Evolutionary conservation across 2,797 vertebrate species (phyloP), one percentile per base, ranked within the genome.

Genomic region (Epinephelus malabaricus): DNA sequence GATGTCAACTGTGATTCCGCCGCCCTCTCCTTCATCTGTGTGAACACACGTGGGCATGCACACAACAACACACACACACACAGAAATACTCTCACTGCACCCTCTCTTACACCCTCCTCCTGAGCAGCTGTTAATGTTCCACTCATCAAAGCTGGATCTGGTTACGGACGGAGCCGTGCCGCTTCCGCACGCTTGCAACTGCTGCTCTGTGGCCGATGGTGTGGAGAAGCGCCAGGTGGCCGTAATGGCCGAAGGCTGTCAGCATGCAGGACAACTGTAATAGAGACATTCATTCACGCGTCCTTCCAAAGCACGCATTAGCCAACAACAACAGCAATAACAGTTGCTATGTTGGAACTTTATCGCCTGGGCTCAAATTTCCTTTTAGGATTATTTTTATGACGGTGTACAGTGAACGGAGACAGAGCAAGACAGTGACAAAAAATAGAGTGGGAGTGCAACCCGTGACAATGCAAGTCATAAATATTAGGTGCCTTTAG

Each of bases 171-270:
- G 63, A 76, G 84, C 71, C 64, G 21, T 0, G 45, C 50, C 50
- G 43, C 82, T 82, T 79, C 88, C 6, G 14, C 70, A n/a, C 45
- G 9, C 78, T 78, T 58, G 43, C 82, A 80, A 81, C 92, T 88
- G 80, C 19, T 55, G 78, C 79, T 27, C 11, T 0, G 0, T 53
- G 59, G 59, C 64, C 9, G 60, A 70, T 0, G 65, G 76, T 10
- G 34, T 23, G 54, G 78, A 82, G 88, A 78, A 60, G 38, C 67
- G 89, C 84, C 92, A 92, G 90, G 88, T 92, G 92, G 89, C 25
- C 21, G 79, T 34, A 74, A 79, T 12, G 82, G 85, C 66, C 30
- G 81, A 73, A 38, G 82, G 76, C 85, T 83, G 86, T 87, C 86
- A 78, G 62, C 76, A 3, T 63, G 79, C 69, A 49, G 17, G 64